Evolutionary conservation across 2,113 vertebrate species (phyloP).

Genomic region (Fukomys damarensis): DNA sequence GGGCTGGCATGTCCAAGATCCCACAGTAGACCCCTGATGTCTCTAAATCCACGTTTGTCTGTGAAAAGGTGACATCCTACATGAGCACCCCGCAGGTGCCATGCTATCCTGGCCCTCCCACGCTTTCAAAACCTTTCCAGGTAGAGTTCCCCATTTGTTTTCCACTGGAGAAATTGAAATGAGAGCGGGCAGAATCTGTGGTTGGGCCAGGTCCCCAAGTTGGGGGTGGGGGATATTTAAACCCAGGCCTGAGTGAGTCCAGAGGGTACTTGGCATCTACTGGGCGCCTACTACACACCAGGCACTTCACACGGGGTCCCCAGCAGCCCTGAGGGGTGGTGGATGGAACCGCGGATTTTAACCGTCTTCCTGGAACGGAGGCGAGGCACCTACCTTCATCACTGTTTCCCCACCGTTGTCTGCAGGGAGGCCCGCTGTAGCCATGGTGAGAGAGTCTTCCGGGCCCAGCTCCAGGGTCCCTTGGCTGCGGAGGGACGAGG

Average conservation of each 20-base stretch:
- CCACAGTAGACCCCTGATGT: neutral
- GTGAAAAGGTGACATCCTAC: neutral
- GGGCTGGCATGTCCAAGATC: neutral
- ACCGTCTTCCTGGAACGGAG: neutral
- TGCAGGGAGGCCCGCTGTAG: neutral
- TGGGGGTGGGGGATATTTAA: neutral
- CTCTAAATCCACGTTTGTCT: neutral
- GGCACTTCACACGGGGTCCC: neutral
- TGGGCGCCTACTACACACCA: neutral
- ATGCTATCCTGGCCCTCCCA: neutral
- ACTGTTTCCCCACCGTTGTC: neutral
- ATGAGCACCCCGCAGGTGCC: neutral
- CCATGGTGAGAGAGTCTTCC: conserved; percentile 64
- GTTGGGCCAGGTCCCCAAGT: neutral
- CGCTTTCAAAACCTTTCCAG: neutral
- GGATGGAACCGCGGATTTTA: neutral
- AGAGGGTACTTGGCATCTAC: neutral
- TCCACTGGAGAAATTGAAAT: neutral
- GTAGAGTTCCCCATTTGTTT: neutral
- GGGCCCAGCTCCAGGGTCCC: neutral
- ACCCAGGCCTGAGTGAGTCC: neutral
- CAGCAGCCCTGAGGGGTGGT: neutral
- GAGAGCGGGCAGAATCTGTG: neutral
- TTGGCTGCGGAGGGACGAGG: conserved; percentile 83
- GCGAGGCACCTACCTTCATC: neutral